phyloP scores from a whole-genome alignment of 2,888 invertebrate species.

The Cenopis cana region DNA sequence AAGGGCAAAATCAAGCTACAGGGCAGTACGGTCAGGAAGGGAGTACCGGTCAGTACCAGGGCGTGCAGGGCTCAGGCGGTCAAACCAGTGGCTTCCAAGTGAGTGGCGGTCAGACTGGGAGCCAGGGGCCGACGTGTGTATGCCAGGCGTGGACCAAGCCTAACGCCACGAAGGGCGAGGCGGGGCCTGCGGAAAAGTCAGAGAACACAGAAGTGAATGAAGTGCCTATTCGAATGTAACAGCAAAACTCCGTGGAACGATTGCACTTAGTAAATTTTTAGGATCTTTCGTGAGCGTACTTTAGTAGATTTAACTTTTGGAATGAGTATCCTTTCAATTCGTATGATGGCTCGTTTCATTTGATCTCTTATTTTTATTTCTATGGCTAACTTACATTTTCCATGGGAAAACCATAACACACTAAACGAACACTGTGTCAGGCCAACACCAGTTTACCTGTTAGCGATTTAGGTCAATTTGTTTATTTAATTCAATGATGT shows the following conservation, averaged over 20 bases:
- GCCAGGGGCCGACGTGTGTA: slow-evolving; percentile 70
- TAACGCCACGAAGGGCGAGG: slow-evolving; percentile 49
- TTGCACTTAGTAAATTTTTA: slow-evolving; percentile 26
- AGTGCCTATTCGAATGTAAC: slow-evolving; percentile 24
- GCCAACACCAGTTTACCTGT: no score
- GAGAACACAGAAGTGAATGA: slow-evolving; percentile 49
- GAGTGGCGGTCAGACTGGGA: slow-evolving; percentile 57
- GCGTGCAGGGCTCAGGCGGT: slow-evolving; percentile 39
- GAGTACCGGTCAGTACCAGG: slow-evolving; percentile 40
- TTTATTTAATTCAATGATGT: no score
- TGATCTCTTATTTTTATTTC: slow-evolving; percentile 1
- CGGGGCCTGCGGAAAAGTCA: slow-evolving; percentile 52
- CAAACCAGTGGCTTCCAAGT: slow-evolving; percentile 56
- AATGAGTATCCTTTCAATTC: background rate
- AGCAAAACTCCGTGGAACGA: background rate
- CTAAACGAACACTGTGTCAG: no score
- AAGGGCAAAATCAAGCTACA: slow-evolving; percentile 47
- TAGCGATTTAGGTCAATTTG: no score
- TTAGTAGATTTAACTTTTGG: background rate
- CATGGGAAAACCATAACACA: no score
- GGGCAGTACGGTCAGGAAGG: slow-evolving; percentile 27
- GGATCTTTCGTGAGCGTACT: background rate
- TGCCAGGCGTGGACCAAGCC: slow-evolving; percentile 79
- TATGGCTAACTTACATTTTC: background rate
- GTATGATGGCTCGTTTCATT: background rate